These are phyloP conservation scores for Columba livia DNA, from an alignment of 2,113 vertebrate species.

Conservation along the genomic window DNA sequence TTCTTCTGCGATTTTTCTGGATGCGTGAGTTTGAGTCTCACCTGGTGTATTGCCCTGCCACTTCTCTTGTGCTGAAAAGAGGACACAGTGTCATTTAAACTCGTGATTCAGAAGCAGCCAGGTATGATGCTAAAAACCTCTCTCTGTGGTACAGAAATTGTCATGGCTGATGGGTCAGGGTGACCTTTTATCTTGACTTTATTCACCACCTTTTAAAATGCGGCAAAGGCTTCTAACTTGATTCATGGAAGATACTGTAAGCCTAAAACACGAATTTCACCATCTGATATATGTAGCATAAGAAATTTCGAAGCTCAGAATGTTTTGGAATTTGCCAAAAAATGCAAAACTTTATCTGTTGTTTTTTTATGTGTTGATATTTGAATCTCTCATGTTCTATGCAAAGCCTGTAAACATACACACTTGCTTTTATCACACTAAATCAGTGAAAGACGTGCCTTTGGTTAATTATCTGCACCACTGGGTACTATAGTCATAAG, in stretches of 20 bases:
- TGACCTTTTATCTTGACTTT: constrained; percentile 18
- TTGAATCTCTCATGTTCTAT: neutral
- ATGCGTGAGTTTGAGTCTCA: neutral
- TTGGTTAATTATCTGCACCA: neutral
- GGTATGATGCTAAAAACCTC: constrained; percentile 46
- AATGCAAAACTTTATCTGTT: neutral
- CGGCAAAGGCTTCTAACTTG: neutral
- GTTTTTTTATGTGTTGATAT: neutral
- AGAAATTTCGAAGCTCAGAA: neutral
- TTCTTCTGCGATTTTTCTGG: neutral
- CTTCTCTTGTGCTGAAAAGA: constrained; percentile 7
- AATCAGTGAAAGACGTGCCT: neutral
- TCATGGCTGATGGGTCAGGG: constrained; percentile 32
- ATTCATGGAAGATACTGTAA: neutral
- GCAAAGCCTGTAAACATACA: neutral
- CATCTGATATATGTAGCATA: neutral
- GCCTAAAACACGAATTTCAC: neutral
- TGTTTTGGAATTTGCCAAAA: neutral
- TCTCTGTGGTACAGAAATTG: constrained; percentile 17
- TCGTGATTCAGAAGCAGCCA: constrained; percentile 35
- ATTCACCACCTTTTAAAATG: constrained; percentile 9
- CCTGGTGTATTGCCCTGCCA: constrained; percentile 10
- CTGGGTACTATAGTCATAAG: neutral
- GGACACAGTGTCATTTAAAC: constrained; percentile 23
- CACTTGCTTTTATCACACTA: neutral